phyloP scores from a whole-genome alignment of 2,888 invertebrate genomes.

The Agriotes lineatus region DNA sequence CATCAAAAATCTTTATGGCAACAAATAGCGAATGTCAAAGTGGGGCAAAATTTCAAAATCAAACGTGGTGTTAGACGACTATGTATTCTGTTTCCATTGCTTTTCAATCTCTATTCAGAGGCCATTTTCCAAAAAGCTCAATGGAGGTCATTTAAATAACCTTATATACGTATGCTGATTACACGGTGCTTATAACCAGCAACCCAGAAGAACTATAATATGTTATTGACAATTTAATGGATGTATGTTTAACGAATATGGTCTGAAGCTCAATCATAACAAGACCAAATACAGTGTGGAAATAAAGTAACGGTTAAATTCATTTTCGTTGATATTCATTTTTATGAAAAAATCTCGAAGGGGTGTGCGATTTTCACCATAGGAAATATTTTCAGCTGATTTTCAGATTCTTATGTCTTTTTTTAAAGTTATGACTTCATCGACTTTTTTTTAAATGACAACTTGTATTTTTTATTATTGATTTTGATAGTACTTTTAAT shows the following conservation, averaged over 20 bases:
- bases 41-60: neutral
- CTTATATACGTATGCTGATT: no score
- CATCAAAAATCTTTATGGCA: neutral
- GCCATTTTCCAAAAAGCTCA: neutral
- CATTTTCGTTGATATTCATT: no score
- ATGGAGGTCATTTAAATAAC: neutral
- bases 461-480: no score
- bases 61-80: neutral
- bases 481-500: no score
- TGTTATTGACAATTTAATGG: neutral
- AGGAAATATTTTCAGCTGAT: no score
- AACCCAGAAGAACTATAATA: neutral
- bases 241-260: constrained; percentile 3
- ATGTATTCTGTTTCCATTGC: neutral
- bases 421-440: no score
- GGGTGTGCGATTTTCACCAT: no score
- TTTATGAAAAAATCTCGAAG: no score
- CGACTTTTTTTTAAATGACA: no score
- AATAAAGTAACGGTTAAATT: no score
- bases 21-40: neutral
- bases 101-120: neutral
- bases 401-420: no score
- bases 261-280: neutral
- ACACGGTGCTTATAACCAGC: neutral
- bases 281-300: no score